Conservation (phyloP, 2,888 invertebrate species). For the Hydriomena furcata region DNA sequence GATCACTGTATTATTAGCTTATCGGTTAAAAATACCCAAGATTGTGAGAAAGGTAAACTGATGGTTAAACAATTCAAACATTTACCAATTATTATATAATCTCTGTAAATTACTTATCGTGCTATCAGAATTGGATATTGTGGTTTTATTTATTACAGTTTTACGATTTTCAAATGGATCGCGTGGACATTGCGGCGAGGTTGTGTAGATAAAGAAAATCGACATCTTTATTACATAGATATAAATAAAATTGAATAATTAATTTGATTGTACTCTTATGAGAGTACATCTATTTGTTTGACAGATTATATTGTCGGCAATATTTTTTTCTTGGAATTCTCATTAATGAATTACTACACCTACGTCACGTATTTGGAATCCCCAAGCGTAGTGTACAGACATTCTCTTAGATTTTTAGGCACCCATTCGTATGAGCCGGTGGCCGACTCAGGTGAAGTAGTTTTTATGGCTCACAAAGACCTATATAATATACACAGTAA, state of each 20-base stretch:
- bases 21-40: background rate
- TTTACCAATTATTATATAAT: constrained; percentile 12
- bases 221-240: background rate
- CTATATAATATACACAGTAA: no score
- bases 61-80: constrained; percentile 1
- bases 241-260: background rate
- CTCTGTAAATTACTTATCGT: constrained; percentile 7
- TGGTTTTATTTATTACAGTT: constrained; percentile 19
- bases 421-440: no score
- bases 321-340: no score
- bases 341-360: no score
- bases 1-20: background rate
- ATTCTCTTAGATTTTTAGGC: no score
- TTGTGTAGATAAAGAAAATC: constrained; percentile 7
- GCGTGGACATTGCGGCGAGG: constrained; percentile 9
- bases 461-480: no score
- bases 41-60: background rate
- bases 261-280: no score
- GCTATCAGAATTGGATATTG: constrained; percentile 21
- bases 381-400: no score
- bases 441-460: no score
- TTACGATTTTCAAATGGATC: constrained; percentile 19
- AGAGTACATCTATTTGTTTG: no score
- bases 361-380: no score
- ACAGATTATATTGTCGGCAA: no score